Percentiles rank a stretch among this genome's conserved stretches.
Conservation (phyloP, 1,140 invertebrate genomes). For the Wasmannia auropunctata region DNA sequence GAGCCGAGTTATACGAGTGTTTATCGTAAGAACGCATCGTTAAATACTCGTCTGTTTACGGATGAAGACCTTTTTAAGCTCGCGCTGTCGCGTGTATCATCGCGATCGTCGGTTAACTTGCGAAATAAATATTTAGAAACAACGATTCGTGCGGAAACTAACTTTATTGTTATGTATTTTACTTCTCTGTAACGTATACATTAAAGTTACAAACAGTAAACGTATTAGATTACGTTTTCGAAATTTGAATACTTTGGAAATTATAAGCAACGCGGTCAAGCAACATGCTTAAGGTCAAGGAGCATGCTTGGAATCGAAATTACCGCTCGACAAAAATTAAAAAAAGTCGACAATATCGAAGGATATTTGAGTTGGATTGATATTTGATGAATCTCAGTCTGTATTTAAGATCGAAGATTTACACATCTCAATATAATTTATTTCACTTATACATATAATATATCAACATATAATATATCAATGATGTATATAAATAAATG, state of each 20-base stretch:
- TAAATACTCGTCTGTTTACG: conserved; percentile 36
- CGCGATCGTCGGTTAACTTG: not conserved
- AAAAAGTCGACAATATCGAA: not conserved
- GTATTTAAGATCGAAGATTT: not conserved
- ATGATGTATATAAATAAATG: no score
- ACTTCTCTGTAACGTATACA: not conserved
- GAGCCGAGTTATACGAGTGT: conserved; percentile 31
- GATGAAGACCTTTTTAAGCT: conserved; percentile 2
- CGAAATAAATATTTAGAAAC: conserved; percentile 6
- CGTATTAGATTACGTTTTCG: not conserved
- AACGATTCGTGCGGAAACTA: not conserved
- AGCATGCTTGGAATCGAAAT: not conserved
- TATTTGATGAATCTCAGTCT: not conserved
- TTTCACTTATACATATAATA: not conserved
- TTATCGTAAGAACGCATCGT: conserved; percentile 24
- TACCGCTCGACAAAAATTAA: not conserved
- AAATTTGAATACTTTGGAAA: not conserved
- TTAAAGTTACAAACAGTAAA: not conserved
- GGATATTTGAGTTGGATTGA: not conserved
- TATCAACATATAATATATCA: not conserved
- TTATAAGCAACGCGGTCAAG: not conserved
- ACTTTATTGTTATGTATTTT: not conserved
- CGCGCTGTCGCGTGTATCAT: not conserved
- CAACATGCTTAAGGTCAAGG: no score
- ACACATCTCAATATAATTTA: not conserved